phyloP scores from a whole-genome alignment of 2,888 invertebrate genomes.

The Campoletis raptor region DNA sequence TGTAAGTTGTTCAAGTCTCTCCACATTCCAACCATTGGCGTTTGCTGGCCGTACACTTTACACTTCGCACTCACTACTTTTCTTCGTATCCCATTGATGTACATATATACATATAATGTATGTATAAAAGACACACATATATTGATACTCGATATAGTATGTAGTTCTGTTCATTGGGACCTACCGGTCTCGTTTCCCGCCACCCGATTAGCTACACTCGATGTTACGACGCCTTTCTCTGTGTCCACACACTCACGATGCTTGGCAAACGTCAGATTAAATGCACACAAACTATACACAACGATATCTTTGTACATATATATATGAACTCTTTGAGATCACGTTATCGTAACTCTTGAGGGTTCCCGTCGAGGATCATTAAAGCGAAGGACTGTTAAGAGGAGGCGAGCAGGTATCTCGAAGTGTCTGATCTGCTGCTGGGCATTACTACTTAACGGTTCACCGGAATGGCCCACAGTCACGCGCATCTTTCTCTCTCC shows the following conservation, averaged over 20 bases:
- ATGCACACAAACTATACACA: not conserved
- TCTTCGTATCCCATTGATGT: constrained; percentile 20
- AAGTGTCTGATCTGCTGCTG: constrained; percentile 66
- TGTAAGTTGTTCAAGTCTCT: constrained; percentile 48
- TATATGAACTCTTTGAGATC: constrained; percentile 34
- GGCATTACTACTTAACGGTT: constrained; percentile 64
- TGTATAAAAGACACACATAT: constrained; percentile 3
- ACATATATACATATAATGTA: not conserved
- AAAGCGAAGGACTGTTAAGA: constrained; percentile 64
- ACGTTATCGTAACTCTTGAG: constrained; percentile 66
- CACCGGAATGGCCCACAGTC: constrained; percentile 54
- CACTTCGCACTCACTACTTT: constrained; percentile 56
- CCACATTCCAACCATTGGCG: constrained; percentile 65
- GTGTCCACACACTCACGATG: constrained; percentile 32
- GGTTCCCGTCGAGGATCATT: constrained; percentile 59
- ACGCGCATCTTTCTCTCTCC: constrained; percentile 40
- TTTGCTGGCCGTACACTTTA: constrained; percentile 60
- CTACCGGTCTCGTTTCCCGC: constrained; percentile 61
- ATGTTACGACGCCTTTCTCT: constrained; percentile 64
- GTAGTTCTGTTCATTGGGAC: constrained; percentile 35
- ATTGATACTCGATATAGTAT: constrained; percentile 19
- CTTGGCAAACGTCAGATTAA: constrained; percentile 54
- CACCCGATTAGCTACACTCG: constrained; percentile 59
- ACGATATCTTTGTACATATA: not conserved
- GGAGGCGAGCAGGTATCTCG: constrained; percentile 57